Base-by-base conservation (phyloP, 2,888 invertebrate species). In the Gonocerus acuteangulatus region DNA sequence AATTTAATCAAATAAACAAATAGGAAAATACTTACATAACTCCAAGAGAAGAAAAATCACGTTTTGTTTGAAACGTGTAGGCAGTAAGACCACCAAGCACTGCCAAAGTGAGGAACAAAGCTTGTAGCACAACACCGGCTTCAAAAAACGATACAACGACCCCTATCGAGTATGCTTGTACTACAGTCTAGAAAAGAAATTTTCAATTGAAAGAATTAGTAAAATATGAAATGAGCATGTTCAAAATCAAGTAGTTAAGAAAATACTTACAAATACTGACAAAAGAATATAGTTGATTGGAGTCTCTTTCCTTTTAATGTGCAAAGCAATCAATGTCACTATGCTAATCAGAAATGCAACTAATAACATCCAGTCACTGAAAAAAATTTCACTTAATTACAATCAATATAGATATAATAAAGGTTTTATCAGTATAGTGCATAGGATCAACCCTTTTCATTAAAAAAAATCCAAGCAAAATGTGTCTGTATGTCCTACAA, bases 41-140 rank as follows among this genome's bases (percentile, higher is more conserved):
- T 71, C 85, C 84, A 72, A 86, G 76, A 62, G 85, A 82, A 11
- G 87, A 87, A 76, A 90, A 91, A 75, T 93, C 92, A 54, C 81
- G 79, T 72, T 89, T 91, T 13, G 87, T 85, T 77, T 92, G 91
- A 68, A 92, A 83, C 0, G 91, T 90, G 76, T 84, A 92, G n/a
- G 83, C 72, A 0, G 90, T 90, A 59, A 93, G 78, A 0, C 85
- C 82, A 66, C 81, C 78, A 15, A 89, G 83, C 6, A 90, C 86
- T 1, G 83, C 79, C 62, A 87, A 77, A 0, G 92, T 93, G 63
- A 92, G 78, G 0, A 83, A 74, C 32, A 91, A 78, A 0, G 91
- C 91, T 75, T 91, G 84, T 18, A 92, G 74, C 2, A 92, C 90
- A 42, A 88, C 78, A 11, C 78, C 75, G 22, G 84, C 82, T 67